These are phyloP conservation scores for Hystrix cristata DNA, from an alignment of 2,113 vertebrate genomes.

Conservation along the genomic window DNA sequence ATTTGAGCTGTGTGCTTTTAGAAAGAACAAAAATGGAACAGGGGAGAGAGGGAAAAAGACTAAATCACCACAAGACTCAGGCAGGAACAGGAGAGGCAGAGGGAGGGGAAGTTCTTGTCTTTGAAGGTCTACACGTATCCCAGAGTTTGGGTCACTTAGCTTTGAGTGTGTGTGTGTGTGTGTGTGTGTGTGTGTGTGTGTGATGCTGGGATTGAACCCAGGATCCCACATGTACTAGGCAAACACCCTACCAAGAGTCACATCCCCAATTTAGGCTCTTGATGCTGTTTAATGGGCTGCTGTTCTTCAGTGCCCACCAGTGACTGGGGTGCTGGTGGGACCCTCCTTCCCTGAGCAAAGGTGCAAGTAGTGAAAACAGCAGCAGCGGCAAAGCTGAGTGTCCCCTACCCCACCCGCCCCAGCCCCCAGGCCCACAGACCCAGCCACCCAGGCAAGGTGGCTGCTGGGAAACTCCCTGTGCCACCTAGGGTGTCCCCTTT, in stretches of 20 bases:
- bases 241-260: not conserved
- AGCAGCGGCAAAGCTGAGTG: not conserved
- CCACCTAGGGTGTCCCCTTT: not conserved
- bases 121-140: not conserved
- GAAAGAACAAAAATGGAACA: constrained; percentile 41
- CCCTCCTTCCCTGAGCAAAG: not conserved
- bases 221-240: not conserved
- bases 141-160: not conserved
- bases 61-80: not conserved
- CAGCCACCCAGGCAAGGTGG: not conserved
- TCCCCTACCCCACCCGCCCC: not conserved
- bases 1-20: constrained; percentile 47
- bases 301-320: not conserved
- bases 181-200: not conserved
- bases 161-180: not conserved
- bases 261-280: not conserved
- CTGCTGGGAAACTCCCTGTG: not conserved
- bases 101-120: not conserved
- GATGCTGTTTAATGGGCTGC: not conserved
- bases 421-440: not conserved
- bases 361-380: not conserved
- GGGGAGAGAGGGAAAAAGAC: not conserved
- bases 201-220: not conserved
- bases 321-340: not conserved
- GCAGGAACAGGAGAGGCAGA: constrained; percentile 12